A percentile compares a stretch with the other conserved stretches of the same genome.
Conservation (phyloP, 2,797 vertebrate species). For the Varecia variegata region DNA sequence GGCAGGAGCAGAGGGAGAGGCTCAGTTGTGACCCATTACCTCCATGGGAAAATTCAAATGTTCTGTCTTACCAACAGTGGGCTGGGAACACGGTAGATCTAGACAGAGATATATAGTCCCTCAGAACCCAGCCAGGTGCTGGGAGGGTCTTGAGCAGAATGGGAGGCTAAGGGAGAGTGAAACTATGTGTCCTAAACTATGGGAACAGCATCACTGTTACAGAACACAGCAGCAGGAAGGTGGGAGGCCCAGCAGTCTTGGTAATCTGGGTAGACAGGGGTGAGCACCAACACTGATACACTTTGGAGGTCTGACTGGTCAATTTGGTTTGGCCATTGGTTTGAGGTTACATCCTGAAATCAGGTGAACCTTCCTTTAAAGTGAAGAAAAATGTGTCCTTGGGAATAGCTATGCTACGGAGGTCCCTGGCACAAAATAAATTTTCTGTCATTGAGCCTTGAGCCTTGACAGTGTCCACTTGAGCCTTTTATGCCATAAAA, state of each 20-base stretch:
- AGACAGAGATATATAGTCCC: neutral
- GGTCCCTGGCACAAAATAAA: neutral
- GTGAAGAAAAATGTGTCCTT: constrained; percentile 17
- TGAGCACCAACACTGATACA: neutral
- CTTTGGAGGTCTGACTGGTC: neutral
- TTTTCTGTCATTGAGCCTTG: neutral
- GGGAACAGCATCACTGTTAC: neutral
- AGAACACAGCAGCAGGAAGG: neutral
- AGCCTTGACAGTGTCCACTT: neutral
- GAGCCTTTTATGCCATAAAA: neutral
- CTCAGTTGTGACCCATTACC: neutral
- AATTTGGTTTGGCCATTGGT: neutral
- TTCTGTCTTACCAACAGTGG: neutral
- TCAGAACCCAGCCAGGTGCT: neutral
- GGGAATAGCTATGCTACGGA: neutral
- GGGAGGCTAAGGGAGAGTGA: neutral
- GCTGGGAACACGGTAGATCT: neutral
- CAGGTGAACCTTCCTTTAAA: neutral
- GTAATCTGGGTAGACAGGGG: neutral
- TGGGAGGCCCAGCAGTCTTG: neutral
- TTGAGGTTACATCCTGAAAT: constrained; percentile 19
- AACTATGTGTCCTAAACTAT: neutral
- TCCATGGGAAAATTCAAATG: constrained; percentile 36
- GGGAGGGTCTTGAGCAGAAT: constrained; percentile 2
- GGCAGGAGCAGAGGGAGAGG: neutral